Evolutionary conservation across 2,113 vertebrate species (phyloP).

Genomic region (Hippocampus zosterae): DNA sequence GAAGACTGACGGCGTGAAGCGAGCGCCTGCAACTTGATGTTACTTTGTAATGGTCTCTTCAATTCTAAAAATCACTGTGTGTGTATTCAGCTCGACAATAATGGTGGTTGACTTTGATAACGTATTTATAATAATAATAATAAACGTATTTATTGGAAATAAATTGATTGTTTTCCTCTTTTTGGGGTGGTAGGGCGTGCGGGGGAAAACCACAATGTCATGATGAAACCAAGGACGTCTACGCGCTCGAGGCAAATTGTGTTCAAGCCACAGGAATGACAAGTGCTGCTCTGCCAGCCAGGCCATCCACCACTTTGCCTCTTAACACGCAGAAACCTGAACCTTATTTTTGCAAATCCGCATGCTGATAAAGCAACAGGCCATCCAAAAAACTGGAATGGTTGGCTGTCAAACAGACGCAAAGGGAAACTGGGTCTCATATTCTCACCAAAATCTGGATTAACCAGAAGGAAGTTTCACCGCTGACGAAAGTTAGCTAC

Average conservation of each 20-base stretch:
- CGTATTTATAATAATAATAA: no score
- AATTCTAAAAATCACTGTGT: no score
- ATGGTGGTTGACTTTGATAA: no score
- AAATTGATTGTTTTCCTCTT: no score
- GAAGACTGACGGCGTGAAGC: neutral
- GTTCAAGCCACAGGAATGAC: slow-evolving; percentile 21
- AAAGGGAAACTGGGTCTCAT: neutral
- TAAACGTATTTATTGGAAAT: no score
- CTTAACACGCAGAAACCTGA: neutral
- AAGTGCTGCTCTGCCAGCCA: neutral
- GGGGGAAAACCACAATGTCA: no score
- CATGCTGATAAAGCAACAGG: neutral
- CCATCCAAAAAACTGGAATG: neutral
- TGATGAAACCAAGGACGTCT: no score
- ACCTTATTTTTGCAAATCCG: neutral
- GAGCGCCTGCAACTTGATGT: no score
- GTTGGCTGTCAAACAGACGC: neutral
- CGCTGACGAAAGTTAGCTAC: neutral
- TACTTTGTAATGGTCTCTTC: no score
- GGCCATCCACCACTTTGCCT: neutral
- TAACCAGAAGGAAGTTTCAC: neutral
- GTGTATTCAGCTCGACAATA: no score
- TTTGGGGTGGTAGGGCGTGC: no score
- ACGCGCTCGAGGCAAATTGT: slow-evolving; percentile 26
- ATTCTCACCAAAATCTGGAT: no score